Evolutionary conservation across 2,888 invertebrate species (phyloP), one percentile per base, ranked within the genome.

Genomic region (Torymus texanus): DNA sequence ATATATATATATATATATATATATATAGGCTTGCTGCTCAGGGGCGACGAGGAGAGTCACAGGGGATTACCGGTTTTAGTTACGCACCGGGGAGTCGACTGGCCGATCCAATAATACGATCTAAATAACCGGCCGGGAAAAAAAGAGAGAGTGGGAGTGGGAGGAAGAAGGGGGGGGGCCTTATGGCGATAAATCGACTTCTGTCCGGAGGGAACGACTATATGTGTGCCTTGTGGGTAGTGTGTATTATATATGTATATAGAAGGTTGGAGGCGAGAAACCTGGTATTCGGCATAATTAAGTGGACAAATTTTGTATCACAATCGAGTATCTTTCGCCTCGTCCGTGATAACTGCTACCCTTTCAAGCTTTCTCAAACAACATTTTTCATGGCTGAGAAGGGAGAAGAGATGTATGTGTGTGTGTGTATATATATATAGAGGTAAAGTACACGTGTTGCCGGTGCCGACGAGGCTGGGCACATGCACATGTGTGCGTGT

Each of bases 41-140:
- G 41, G 41, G 41, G 41, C 41, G 41, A 62, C 53, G 41, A 75
- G 74, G 12, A 29, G 51, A 81, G 70, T 81, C 78, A 70, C 62
- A 56, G 58, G 67, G 68, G 79, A 77, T 81, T 83, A 82, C 81
- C 79, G 82, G 82, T 82, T 82, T 83, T 81, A 78, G 79, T 80
- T 83, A 81, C 81, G 82, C 83, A 68, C 79, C 79, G 72, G 83
- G 82, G 83, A 83, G 83, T 82, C 83, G 77, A 79, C 68, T 66
- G 75, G 61, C 29, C 55, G 75, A 62, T 63, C 77, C 79, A 75
- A 72, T 73, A 80, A 77, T 77, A 50, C 79, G 81, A 79, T 81
- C 82, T 80, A 80, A 82, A 76, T 82, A 78, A 79, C 80, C 77
- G 50, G 41, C 53, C 12, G 56, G 59, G 73, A 61, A 72, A 68